Percentiles rank a stretch among this genome's conserved stretches.
phyloP scores from a whole-genome alignment of 2,888 invertebrate species.

The Cephalotes varians region DNA sequence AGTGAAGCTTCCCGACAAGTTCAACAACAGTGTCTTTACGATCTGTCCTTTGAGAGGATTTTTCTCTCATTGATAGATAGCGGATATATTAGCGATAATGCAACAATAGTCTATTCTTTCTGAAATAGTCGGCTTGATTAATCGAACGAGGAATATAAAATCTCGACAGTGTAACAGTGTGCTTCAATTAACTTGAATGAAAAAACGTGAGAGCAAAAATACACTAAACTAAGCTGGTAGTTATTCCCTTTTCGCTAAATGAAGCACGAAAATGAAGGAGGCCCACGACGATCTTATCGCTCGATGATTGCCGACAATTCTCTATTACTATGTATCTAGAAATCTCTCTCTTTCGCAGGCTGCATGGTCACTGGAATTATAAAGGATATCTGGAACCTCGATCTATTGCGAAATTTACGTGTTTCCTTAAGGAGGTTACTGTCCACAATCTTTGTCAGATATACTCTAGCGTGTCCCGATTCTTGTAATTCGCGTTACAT shows the following conservation, averaged over 20 bases:
- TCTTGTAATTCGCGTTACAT: neutral
- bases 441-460: constrained; percentile 47
- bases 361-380: constrained; percentile 80
- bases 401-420: constrained; percentile 81
- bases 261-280: constrained; percentile 82
- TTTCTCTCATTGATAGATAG: constrained; percentile 20
- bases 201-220: constrained; percentile 33
- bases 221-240: constrained; percentile 9
- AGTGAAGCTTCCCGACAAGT: constrained; percentile 58
- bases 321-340: constrained; percentile 85
- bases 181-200: constrained; percentile 8
- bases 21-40: constrained; percentile 50
- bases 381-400: constrained; percentile 78
- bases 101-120: neutral
- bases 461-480: constrained; percentile 1
- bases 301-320: constrained; percentile 85
- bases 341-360: constrained; percentile 80
- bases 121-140: neutral
- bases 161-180: neutral
- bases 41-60: constrained; percentile 23
- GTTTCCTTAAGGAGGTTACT: constrained; percentile 61
- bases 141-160: neutral
- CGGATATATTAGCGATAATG: neutral
- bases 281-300: constrained; percentile 74
- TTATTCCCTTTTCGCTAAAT: constrained; percentile 78